Evolutionary conservation across 2,797 vertebrate genomes (phyloP), one percentile per base, ranked within the genome.

Genomic region (Neosalanx taihuensis): DNA sequence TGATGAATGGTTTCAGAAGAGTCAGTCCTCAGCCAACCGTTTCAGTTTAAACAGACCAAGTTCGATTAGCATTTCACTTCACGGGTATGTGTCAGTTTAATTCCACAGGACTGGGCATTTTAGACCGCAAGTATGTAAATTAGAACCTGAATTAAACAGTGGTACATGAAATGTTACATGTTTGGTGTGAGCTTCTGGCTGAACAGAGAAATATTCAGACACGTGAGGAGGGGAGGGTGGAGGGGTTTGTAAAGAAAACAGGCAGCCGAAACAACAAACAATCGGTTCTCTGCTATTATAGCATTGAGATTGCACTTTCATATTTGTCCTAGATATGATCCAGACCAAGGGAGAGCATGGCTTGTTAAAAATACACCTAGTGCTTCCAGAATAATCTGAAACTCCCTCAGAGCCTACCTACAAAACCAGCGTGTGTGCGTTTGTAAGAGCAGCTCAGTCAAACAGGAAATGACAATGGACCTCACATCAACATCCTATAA

Each of bases 401-500:
- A 56, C 6, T 4, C 51, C 15, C 5, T 56, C 15, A n/a, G 18
- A 56, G 6, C 5, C 51, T 56, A 17, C 17, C 6, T 1, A 56
- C 51, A 33, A 20, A 26, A 26, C 23, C 9, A 5, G 46, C 9
- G 23, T 31, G 66, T 49, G 26, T 56, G 53, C 37, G n/a, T 69
- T 53, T 35, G n/a, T n/a, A 13, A 46, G 61, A 6, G 61, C 63
- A 29, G 56, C 37, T 59, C 68, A 17, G 41, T 71, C 56, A 59
- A 59, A 73, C 61, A 70, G 76, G 69, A 83, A 77, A 76, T 73
- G 70, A 73, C 63, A 70, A n/a, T 61, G 59, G 63, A 79, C 62
- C 72, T 70, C 51, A 61, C 49, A 65, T 65, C 66, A 74, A 31
- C 74, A 57, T 70, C 71, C 65, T 67, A 61, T 71, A 81, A 86